Evolutionary conservation across 2,113 vertebrate species (phyloP).

Genomic region (Otus sunia): DNA sequence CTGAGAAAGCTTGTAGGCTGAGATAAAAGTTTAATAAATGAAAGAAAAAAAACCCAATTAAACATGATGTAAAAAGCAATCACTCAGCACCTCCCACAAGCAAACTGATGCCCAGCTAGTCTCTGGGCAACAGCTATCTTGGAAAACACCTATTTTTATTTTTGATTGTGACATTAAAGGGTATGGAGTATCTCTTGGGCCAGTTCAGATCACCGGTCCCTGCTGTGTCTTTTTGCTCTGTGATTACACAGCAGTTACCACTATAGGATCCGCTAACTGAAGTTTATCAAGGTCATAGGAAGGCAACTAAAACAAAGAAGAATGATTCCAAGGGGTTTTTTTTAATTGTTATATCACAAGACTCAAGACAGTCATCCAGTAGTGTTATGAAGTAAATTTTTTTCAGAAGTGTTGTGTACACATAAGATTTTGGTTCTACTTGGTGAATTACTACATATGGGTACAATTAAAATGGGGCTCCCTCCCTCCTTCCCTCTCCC

Average conservation of each 20-base stretch:
- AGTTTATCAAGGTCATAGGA: neutral
- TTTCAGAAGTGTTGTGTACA: neutral
- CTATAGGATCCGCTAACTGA: neutral
- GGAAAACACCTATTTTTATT: neutral
- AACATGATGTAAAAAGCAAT: neutral
- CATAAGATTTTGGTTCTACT: neutral
- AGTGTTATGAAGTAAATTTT: neutral
- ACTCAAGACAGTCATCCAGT: neutral
- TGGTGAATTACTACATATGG: neutral
- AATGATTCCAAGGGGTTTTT: neutral
- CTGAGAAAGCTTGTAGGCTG: neutral
- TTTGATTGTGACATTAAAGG: neutral
- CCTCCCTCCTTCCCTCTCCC: too few relatives aligned
- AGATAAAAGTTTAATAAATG: neutral
- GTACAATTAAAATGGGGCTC: neutral
- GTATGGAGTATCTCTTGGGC: too few relatives aligned
- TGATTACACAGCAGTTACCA: neutral
- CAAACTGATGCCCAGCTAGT: neutral
- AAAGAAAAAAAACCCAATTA: neutral
- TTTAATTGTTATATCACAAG: neutral
- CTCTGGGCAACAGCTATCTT: neutral
- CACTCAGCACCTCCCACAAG: neutral
- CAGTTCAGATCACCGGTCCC: too few relatives aligned
- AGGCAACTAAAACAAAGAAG: neutral
- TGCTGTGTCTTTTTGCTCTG: neutral